Conservation (phyloP, 2,797 vertebrate species). For the Bradypodion pumilum region DNA sequence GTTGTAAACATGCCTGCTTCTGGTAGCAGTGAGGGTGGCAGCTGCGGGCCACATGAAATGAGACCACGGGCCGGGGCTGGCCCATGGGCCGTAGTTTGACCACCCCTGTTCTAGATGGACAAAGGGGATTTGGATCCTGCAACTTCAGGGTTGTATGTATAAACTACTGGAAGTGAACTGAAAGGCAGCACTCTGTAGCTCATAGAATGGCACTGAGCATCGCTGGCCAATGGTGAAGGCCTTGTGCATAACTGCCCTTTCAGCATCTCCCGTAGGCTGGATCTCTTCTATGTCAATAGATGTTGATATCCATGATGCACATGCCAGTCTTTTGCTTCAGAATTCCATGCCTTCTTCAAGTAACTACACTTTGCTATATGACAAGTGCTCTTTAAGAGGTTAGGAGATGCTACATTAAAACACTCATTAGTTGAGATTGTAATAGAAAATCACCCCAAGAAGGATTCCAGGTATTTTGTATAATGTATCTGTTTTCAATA, state of each 20-base stretch:
- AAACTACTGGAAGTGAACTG: background rate
- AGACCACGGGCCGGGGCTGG: too few species aligned
- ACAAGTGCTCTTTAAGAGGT: constrained; percentile 27
- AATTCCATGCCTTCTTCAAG: background rate
- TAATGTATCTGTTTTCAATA: constrained; percentile 30
- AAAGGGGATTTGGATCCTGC: too few species aligned
- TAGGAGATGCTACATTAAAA: constrained; percentile 20
- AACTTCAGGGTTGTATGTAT: background rate
- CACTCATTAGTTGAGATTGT: constrained; percentile 8
- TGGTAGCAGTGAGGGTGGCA: too few species aligned
- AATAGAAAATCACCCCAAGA: constrained; percentile 14
- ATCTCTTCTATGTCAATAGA: background rate
- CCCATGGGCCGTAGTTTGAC: too few species aligned
- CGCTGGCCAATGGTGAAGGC: too few species aligned
- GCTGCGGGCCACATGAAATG: too few species aligned
- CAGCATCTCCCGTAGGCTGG: background rate
- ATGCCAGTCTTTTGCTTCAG: background rate
- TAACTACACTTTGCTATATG: background rate
- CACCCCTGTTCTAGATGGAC: too few species aligned
- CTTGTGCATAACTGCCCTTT: background rate
- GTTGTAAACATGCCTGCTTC: too few species aligned
- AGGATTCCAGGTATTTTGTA: constrained; percentile 8
- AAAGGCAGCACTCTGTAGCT: background rate
- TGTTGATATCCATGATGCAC: background rate
- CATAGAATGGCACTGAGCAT: background rate